Evolutionary conservation across 2,113 vertebrate genomes (phyloP), one percentile per base, ranked within the genome.

Genomic region (Myiagra hebetior): DNA sequence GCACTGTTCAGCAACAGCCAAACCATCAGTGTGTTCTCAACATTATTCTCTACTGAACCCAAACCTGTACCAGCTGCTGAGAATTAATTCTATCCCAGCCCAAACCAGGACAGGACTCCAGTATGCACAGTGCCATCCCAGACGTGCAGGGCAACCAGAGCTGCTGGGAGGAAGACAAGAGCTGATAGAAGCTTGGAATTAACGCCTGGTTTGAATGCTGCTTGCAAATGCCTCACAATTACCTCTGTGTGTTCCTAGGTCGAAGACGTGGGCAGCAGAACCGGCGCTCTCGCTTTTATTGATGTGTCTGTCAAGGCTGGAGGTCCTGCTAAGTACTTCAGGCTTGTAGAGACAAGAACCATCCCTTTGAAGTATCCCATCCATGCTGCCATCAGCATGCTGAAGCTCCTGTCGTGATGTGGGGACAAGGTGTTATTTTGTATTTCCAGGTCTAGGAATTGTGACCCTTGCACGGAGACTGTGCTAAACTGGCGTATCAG

Each of bases 221-320:
- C 41, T 55, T 94, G 60, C 2, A 50, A 15, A 46, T 3, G 5
- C 14, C 24, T 63, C 0, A 0, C 6, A 0, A 0, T 27, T 3
- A 1, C 13, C 19, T 91, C 24, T 2, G 0, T 17, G 12, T 56
- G 22, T 41, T 73, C 37, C 18, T 23, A 10, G 24, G 2, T 44
- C 6, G 0, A 72, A 22, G 49, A 41, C 2, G 2, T 73, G 5
- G 0, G 46, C 4, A 4, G 55, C 0, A 1, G 13, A 74, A 62
- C 31, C 70, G 59, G 67, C 2, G 5, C 3, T 1, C 9, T 86
- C 12, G 11, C 63, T 24, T 70, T 84, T 42, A 27, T 33, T 55
- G 4, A 55, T 0, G 2, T 3, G 1, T 70, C 74, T 79, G 13
- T 31, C 16, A 9, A 41, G 37, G 23, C 24, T 53, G 13, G 11